Conservation (phyloP, 1,140 invertebrate genomes). For the Drosophila aff. region DNA sequence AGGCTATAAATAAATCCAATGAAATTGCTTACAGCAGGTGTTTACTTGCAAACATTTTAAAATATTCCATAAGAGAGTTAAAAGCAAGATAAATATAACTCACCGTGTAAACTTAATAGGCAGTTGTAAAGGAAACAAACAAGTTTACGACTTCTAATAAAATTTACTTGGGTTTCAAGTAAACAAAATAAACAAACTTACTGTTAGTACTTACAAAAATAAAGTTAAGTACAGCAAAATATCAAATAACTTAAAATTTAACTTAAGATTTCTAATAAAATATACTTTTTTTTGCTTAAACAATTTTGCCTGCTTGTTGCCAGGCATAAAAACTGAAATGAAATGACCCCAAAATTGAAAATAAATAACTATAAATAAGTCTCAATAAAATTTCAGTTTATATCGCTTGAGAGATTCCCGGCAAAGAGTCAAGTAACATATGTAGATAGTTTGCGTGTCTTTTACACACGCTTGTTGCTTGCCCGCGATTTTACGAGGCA, state of each 20-base stretch:
- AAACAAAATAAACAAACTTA: background rate
- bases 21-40: constrained; percentile 5
- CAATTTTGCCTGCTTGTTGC: background rate
- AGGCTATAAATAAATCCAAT: constrained; percentile 11
- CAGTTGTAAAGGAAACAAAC: background rate
- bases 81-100: background rate
- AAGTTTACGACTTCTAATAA: constrained; percentile 8
- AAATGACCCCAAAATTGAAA: constrained; percentile 8
- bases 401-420: background rate
- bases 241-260: background rate
- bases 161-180: background rate
- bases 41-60: background rate
- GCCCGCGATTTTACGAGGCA: constrained; percentile 14
- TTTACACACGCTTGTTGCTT: constrained; percentile 14
- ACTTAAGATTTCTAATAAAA: background rate
- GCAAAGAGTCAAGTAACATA: constrained; percentile 15
- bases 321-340: background rate
- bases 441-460: constrained; percentile 17
- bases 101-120: background rate
- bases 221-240: background rate
- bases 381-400: constrained; percentile 12
- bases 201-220: background rate
- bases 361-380: constrained; percentile 21
- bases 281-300: no score
- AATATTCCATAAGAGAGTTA: background rate